Evolutionary conservation across 2,888 invertebrate genomes (phyloP).

Genomic region (Hypsopygia costalis): DNA sequence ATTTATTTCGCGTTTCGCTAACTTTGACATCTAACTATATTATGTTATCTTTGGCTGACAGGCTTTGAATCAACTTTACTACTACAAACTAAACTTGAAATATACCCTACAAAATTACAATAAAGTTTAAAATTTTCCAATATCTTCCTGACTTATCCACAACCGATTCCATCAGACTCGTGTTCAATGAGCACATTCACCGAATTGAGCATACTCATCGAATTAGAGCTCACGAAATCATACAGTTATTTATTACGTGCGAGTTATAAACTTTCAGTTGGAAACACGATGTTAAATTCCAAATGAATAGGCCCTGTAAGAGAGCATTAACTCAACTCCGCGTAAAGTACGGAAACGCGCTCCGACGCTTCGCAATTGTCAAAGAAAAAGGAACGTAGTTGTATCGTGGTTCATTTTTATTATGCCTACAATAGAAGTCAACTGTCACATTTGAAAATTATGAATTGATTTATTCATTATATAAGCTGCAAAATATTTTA

Average conservation of each 20-base stretch:
- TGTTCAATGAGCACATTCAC: conserved; percentile 36
- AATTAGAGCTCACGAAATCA: conserved; percentile 42
- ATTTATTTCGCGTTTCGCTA: too few relatives aligned
- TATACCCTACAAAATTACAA: too few relatives aligned
- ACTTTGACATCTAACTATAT: too few relatives aligned
- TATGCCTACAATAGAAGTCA: too few relatives aligned
- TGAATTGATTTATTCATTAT: too few relatives aligned
- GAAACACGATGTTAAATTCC: conserved; percentile 57
- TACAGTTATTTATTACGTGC: conserved; percentile 50
- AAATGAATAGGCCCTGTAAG: conserved; percentile 60
- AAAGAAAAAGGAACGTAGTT: conserved; percentile 39
- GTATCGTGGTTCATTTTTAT: too few relatives aligned
- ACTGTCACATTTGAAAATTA: too few relatives aligned
- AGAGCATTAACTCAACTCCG: conserved; percentile 58
- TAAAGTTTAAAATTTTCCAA: too few relatives aligned
- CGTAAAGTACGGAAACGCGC: conserved; percentile 54
- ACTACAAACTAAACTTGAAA: too few relatives aligned
- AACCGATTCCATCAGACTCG: conserved; percentile 26
- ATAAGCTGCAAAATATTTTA: too few relatives aligned
- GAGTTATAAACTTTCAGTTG: conserved; percentile 42
- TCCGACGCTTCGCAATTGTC: conserved; percentile 51
- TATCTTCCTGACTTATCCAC: neutral
- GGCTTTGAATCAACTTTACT: too few relatives aligned
- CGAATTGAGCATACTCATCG: conserved; percentile 19
- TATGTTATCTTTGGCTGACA: too few relatives aligned